phyloP scores from a whole-genome alignment of 2,888 invertebrate species.

The Atethmia centrago region DNA sequence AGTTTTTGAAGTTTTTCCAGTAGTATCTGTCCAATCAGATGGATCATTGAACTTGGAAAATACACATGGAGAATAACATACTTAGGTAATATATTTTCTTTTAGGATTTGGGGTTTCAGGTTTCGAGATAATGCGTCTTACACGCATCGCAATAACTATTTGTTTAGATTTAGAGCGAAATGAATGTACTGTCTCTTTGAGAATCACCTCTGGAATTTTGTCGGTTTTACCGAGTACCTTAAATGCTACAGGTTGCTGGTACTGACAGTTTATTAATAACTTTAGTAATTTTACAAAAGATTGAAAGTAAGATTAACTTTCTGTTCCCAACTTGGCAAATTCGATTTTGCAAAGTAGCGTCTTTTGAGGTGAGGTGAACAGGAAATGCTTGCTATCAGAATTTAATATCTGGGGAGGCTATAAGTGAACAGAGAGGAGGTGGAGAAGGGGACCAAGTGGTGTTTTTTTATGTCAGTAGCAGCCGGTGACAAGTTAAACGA shows the following conservation, averaged over 20 bases:
- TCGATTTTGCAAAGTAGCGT: conserved; percentile 31
- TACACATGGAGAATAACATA: conserved; percentile 1
- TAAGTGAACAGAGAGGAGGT: conserved; percentile 13
- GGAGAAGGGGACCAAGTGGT: conserved; percentile 14
- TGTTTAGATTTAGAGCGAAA: conserved; percentile 25
- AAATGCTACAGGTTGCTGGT: not conserved
- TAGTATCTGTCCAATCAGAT: conserved; percentile 25
- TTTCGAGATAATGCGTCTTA: conserved; percentile 21
- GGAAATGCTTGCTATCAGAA: conserved; percentile 46
- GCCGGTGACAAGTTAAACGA: conserved; percentile 29
- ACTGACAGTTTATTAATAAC: too few species aligned
- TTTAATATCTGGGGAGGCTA: conserved; percentile 46
- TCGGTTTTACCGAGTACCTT: not conserved
- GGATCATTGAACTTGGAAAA: conserved; percentile 17
- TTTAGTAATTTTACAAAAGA: not conserved
- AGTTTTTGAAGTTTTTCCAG: conserved; percentile 36
- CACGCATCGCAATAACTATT: conserved; percentile 16
- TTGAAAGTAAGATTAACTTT: conserved; percentile 28
- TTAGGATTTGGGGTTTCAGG: conserved; percentile 11
- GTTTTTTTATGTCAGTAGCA: conserved; percentile 33
- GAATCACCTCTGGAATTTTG: not conserved
- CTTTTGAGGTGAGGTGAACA: conserved; percentile 32
- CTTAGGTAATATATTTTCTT: conserved; percentile 27
- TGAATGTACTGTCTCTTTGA: not conserved
- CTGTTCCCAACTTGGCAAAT: conserved; percentile 14